These are phyloP conservation scores for Caradrina kadenii DNA, from an alignment of 2,888 invertebrate species.

Conservation along the genomic window DNA sequence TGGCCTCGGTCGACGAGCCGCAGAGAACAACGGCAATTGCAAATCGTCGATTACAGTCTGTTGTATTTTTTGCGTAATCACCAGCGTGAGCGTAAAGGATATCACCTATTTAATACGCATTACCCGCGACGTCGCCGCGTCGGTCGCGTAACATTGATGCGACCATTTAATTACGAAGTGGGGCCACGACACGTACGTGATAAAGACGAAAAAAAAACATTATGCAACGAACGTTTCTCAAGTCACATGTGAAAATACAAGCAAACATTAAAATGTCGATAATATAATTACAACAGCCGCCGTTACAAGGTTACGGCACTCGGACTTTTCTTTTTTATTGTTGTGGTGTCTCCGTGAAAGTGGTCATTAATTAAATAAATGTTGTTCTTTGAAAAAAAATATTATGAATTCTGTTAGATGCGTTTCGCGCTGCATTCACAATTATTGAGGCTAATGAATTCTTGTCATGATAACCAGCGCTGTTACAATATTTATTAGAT, in stretches of 20 bases:
- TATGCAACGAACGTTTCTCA: constrained; percentile 54
- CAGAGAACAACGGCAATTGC: constrained; percentile 43
- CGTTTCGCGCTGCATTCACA: constrained; percentile 65
- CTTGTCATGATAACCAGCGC: constrained; percentile 73
- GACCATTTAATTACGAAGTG: constrained; percentile 69
- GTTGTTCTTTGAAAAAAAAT: constrained; percentile 52
- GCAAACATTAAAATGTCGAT: constrained; percentile 52
- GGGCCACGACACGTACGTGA: constrained; percentile 48
- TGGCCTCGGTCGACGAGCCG: constrained; percentile 18
- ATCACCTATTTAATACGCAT: constrained; percentile 70
- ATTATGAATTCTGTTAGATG: constrained; percentile 60
- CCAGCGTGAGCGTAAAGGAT: constrained; percentile 62
- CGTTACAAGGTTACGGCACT: constrained; percentile 64
- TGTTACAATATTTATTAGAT: constrained; percentile 64
- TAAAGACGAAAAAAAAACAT: constrained; percentile 48
- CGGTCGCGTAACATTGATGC: constrained; percentile 67
- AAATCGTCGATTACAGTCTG: constrained; percentile 41
- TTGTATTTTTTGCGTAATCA: constrained; percentile 60
- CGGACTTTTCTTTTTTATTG: constrained; percentile 70
- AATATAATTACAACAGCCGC: constrained; percentile 54
- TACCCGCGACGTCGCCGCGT: constrained; percentile 58
- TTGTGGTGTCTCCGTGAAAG: constrained; percentile 68
- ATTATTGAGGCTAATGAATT: constrained; percentile 74
- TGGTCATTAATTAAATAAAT: constrained; percentile 59
- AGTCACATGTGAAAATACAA: constrained; percentile 47